Conservation (phyloP, 2,888 invertebrate genomes). For the Drosophila macrothrix region DNA sequence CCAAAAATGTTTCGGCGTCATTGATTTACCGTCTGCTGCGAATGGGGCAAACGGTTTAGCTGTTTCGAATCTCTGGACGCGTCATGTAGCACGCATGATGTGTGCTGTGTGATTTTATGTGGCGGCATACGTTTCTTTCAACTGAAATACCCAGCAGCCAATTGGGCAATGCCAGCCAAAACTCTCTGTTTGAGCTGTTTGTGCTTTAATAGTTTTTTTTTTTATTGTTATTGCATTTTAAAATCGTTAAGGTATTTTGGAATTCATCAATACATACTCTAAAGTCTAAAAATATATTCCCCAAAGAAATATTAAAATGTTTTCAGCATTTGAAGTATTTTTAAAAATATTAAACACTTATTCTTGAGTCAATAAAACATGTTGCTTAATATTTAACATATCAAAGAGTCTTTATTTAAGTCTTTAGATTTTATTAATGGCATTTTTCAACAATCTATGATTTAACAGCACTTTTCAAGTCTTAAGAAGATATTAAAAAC, state of each 20-base stretch:
- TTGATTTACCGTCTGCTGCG: slow-evolving; percentile 68
- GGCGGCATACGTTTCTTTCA: slow-evolving; percentile 57
- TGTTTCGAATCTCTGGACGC: slow-evolving; percentile 28
- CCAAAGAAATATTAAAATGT: not conserved
- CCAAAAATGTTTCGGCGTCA: slow-evolving; percentile 43
- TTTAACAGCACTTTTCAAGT: not conserved
- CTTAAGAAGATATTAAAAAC: not conserved
- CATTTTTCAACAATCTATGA: not conserved
- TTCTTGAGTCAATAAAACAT: not conserved
- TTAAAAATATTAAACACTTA: not conserved
- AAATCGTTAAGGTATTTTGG: slow-evolving; percentile 1
- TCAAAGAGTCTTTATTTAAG: not conserved
- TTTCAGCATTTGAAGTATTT: not conserved
- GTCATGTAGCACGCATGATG: slow-evolving; percentile 62
- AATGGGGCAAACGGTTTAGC: slow-evolving; percentile 51
- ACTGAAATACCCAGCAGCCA: slow-evolving; percentile 18
- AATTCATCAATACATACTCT: not conserved
- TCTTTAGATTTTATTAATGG: not conserved
- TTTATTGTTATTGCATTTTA: slow-evolving; percentile 1
- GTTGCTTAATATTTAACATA: not conserved
- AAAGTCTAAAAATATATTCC: not conserved
- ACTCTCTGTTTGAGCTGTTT: not conserved
- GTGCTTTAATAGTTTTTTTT: slow-evolving; percentile 8
- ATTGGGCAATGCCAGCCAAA: not conserved
- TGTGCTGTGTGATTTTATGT: slow-evolving; percentile 64